These are phyloP conservation scores for Drosophila arawakana DNA, from an alignment of 1,140 invertebrate species.

Conservation along the genomic window DNA sequence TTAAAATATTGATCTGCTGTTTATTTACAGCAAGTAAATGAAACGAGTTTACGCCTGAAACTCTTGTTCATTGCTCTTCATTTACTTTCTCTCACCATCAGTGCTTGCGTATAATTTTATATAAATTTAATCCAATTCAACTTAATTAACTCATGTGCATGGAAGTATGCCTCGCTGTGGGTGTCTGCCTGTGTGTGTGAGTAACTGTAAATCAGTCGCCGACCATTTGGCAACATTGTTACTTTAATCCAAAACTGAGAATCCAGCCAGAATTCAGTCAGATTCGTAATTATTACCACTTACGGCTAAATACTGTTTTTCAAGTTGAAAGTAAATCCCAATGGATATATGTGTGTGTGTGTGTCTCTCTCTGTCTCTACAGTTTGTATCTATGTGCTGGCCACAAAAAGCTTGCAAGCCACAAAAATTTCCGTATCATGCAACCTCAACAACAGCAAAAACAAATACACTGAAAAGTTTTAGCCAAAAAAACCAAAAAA, in stretches of 20 bases:
- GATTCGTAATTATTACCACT: slow-evolving; percentile 80
- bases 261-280: slow-evolving; percentile 33
- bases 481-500: slow-evolving; percentile 35
- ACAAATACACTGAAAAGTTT: slow-evolving; percentile 59
- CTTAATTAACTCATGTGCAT: slow-evolving; percentile 64
- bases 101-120: slow-evolving; percentile 55
- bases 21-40: too few species aligned
- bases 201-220: slow-evolving; percentile 52
- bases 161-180: background rate
- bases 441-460: slow-evolving; percentile 52
- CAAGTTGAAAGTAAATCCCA: slow-evolving; percentile 19
- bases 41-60: too few species aligned
- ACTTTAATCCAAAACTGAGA: slow-evolving; percentile 13
- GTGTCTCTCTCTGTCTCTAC: background rate
- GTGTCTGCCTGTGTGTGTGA: slow-evolving; percentile 18
- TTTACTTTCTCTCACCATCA: background rate
- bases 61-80: too few species aligned
- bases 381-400: slow-evolving; percentile 16
- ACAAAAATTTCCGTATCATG: slow-evolving; percentile 71
- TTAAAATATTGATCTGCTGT: too few species aligned
- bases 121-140: slow-evolving; percentile 81
- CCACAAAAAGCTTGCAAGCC: slow-evolving; percentile 49
- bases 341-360: slow-evolving; percentile 8
- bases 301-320: slow-evolving; percentile 76
- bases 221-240: slow-evolving; percentile 22